Percentiles rank a stretch among this genome's conserved stretches.
Conservation (phyloP, 2,113 vertebrate genomes). For the Ariopsis seemanni region DNA sequence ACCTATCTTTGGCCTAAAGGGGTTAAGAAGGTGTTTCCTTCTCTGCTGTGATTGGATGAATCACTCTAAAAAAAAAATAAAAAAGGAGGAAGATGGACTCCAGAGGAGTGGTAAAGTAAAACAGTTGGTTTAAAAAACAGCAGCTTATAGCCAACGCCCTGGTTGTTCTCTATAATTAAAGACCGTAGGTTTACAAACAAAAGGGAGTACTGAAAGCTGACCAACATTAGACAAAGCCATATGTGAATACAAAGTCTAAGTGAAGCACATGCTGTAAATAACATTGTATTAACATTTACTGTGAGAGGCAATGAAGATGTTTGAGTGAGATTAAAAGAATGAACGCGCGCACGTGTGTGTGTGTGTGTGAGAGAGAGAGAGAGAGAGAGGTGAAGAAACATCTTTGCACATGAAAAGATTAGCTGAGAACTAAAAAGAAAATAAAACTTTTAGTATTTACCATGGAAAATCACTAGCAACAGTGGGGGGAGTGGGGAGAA, state of each 20-base stretch:
- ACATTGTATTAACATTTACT: not conserved
- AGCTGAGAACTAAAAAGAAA: not conserved
- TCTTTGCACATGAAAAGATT: too few species aligned
- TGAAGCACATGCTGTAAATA: not conserved
- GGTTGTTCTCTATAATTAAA: not conserved
- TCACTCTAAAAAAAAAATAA: not conserved
- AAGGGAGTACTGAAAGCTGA: not conserved
- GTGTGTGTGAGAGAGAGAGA: too few species aligned
- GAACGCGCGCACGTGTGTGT: too few species aligned
- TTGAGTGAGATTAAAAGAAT: too few species aligned
- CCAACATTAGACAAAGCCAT: not conserved
- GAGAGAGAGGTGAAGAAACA: too few species aligned
- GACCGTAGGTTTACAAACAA: not conserved
- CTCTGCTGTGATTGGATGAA: not conserved
- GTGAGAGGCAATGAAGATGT: too few species aligned
- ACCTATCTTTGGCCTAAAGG: not conserved
- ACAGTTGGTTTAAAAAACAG: not conserved
- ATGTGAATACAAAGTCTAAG: not conserved
- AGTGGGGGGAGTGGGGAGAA: not conserved
- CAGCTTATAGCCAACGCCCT: constrained; percentile 24
- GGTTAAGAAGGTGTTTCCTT: not conserved
- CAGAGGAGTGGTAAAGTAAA: not conserved
- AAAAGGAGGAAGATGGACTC: not conserved
- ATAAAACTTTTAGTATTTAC: not conserved
- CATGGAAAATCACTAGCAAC: not conserved